A percentile compares a stretch with the other conserved stretches of the same genome.
phyloP scores from a whole-genome alignment of 2,888 invertebrate genomes.

The Euplexia lucipara region DNA sequence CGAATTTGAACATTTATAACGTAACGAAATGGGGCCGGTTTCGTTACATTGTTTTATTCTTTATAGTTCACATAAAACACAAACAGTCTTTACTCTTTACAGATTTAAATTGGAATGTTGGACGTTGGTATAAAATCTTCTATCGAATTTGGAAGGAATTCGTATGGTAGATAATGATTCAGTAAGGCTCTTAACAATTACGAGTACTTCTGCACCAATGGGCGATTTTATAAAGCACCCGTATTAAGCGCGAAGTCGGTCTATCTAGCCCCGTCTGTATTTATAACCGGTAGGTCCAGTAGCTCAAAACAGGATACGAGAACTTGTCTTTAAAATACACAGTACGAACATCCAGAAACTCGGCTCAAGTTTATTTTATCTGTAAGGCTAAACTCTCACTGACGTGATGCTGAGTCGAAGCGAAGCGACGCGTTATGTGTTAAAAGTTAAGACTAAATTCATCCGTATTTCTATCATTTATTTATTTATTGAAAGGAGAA shows the following conservation, averaged over 20 bases:
- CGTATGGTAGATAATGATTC: neutral
- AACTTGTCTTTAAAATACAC: slow-evolving; percentile 28
- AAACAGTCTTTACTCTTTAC: no score
- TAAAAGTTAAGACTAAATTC: no score
- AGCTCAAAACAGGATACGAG: slow-evolving; percentile 19
- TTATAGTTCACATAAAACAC: no score
- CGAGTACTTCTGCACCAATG: neutral
- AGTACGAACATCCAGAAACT: slow-evolving; percentile 11
- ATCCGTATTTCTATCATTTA: no score
- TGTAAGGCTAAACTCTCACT: no score
- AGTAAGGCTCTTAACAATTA: neutral
- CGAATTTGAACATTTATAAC: neutral
- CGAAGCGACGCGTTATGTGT: no score
- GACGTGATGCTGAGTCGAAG: no score
- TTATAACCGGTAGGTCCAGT: slow-evolving; percentile 6
- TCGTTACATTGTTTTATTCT: no score
- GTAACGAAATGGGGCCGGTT: neutral
- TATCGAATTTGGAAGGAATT: neutral
- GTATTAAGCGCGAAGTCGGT: neutral
- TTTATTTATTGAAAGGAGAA: no score
- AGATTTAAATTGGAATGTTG: no score
- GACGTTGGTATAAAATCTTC: neutral
- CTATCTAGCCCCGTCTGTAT: neutral
- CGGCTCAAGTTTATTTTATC: slow-evolving; percentile 13
- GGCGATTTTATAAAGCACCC: neutral